phyloP scores from a whole-genome alignment of 1,140 invertebrate species.

The Tetramorium alpestre region DNA sequence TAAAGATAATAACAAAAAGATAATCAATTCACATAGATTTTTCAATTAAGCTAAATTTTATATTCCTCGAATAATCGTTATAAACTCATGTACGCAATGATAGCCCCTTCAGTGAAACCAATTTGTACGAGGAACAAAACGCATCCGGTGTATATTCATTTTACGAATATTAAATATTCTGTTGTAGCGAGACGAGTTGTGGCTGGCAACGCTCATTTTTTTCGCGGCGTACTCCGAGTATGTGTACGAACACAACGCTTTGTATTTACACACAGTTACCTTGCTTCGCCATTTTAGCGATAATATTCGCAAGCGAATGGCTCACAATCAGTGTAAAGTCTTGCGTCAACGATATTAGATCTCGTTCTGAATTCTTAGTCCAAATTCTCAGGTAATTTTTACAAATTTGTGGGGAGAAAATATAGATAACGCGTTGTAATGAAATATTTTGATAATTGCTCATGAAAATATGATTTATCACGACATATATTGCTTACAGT shows the following conservation, averaged over 20 bases:
- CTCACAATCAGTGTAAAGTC: neutral
- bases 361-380: too few relatives aligned
- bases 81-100: neutral
- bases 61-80: conserved; percentile 6
- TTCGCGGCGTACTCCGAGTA: neutral
- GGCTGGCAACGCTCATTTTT: neutral
- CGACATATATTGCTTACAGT: too few relatives aligned
- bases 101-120: neutral
- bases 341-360: too few relatives aligned
- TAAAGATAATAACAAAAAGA: neutral
- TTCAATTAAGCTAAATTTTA: neutral
- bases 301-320: neutral
- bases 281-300: neutral
- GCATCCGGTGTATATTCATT: neutral
- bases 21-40: neutral
- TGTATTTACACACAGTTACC: neutral
- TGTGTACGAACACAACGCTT: neutral
- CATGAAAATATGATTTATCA: too few relatives aligned
- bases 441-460: too few relatives aligned
- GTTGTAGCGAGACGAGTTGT: neutral
- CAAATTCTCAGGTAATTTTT: too few relatives aligned
- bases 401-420: too few relatives aligned
- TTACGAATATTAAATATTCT: conserved; percentile 12
- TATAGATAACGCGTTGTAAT: too few relatives aligned
- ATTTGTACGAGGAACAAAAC: neutral